These are phyloP conservation scores for Apamea anceps DNA, from an alignment of 2,888 invertebrate species.

Conservation along the genomic window DNA sequence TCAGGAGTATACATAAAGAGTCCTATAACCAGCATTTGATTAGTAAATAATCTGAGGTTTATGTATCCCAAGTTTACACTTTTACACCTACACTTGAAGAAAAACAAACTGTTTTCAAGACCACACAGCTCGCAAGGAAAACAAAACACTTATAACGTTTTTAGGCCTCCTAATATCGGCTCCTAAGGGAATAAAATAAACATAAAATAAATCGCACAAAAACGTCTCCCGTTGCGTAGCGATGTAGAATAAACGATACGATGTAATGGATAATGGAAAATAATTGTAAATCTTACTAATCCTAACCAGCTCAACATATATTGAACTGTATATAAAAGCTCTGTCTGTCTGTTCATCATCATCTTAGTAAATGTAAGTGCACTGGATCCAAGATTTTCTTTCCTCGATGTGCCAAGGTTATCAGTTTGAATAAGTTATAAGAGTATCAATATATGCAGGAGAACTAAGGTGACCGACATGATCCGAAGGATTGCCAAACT, in stretches of 20 bases:
- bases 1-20: too few relatives aligned
- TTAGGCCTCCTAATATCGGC: constrained; percentile 9
- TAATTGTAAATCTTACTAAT: constrained; percentile 44
- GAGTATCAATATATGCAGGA: not conserved
- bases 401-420: not conserved
- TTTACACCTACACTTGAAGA: not conserved
- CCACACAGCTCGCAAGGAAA: constrained; percentile 29
- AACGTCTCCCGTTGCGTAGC: constrained; percentile 33
- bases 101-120: constrained; percentile 7
- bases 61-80: not conserved
- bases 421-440: not conserved
- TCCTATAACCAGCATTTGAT: not conserved
- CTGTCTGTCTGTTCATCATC: constrained; percentile 20
- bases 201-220: constrained; percentile 47
- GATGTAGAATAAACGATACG: constrained; percentile 46
- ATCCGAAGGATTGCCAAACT: too few relatives aligned
- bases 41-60: not conserved
- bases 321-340: not conserved
- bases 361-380: too few relatives aligned
- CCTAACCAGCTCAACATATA: constrained; percentile 2
- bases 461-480: too few relatives aligned
- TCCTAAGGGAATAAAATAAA: constrained; percentile 48
- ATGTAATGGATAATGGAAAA: constrained; percentile 45
- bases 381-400: too few relatives aligned
- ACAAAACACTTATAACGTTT: constrained; percentile 12